phyloP scores from a whole-genome alignment of 2,113 vertebrate species.

The Elachura formosa region DNA sequence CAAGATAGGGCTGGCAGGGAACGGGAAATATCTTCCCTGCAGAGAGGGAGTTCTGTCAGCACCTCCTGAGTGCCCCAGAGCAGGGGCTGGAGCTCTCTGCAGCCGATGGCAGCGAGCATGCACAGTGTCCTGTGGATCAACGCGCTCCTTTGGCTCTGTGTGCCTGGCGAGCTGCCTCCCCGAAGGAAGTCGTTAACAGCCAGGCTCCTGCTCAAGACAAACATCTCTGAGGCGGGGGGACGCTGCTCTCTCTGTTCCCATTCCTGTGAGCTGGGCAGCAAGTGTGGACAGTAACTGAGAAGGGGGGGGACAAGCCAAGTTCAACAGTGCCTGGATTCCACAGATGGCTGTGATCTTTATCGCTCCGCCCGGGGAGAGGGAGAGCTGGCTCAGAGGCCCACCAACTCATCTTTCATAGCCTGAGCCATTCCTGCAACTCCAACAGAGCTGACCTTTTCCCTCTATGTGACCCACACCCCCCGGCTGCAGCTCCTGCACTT shows the following conservation, averaged over 20 bases:
- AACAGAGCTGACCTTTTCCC: background rate
- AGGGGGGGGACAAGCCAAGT: background rate
- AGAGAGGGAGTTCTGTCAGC: background rate
- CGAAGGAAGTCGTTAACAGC: background rate
- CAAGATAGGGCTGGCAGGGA: background rate
- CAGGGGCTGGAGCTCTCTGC: rapidly evolving
- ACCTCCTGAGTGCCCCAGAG: background rate
- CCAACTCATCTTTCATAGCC: background rate
- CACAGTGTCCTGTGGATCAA: rapidly evolving
- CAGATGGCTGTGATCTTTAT: background rate
- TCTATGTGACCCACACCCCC: background rate
- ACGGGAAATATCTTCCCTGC: background rate
- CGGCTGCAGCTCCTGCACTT: background rate
- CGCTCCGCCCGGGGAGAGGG: background rate
- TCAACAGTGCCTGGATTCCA: slow-evolving; percentile 28
- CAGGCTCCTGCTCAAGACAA: slow-evolving; percentile 35
- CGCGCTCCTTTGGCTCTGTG: rapidly evolving
- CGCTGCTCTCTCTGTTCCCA: background rate
- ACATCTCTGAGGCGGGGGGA: background rate
- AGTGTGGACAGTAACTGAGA: background rate
- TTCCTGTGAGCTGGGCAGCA: background rate
- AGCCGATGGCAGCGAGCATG: background rate
- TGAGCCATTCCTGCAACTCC: background rate
- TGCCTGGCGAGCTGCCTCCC: background rate
- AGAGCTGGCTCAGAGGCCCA: background rate